Evolutionary conservation across 2,888 invertebrate species (phyloP), one percentile per base, ranked within the genome.

Genomic region (Thereva unica): DNA sequence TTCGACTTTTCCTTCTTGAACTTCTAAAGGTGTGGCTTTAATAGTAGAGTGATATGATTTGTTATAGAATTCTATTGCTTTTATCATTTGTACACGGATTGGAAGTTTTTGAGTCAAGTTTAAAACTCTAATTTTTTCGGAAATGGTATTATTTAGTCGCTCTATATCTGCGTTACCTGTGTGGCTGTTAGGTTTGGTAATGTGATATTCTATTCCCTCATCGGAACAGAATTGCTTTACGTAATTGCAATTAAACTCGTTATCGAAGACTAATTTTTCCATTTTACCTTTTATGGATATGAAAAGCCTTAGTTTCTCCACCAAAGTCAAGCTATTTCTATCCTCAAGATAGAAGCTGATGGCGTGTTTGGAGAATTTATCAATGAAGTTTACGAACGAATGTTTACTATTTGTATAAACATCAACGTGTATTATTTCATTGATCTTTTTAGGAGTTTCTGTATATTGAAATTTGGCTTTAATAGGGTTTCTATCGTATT

Each of bases 331-430:
- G n/a, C 8, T 42, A 7, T 56, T 56, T 23, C 37, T 8, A 35
- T 66, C 66, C 53, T 57, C 53, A 8, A 57, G 37, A 37, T 66
- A 50, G 41, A 66, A 41, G 35, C 42, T 35, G 7, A 12, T 54
- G 3, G n/a, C 55, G 41, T 67, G 50, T 47, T 67, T 59, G 7
- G 61, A 67, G 45, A 69, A 69, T 54, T 69, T 69, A 45, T 61
- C 67, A 6, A 67, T 38, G n/a, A 67, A 59, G n/a, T 45, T 61
- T 23, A 67, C 55, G 54, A 67, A 67, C 1, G 35, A 9, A 40
- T 67, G 54, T 63, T 67, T 55, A n/a, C 55, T 40, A 49, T 45
- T 47, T n/a, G 35, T 5, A 10, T 47, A 67, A 1, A 9, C 54
- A 35, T 67, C 61, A 0, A 55, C 35, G 42, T 67, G 55, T 12